Percentiles rank a stretch among this genome's conserved stretches.
These are phyloP conservation scores for Morphnarchus princeps DNA, from an alignment of 2,113 vertebrate species.

Conservation along the genomic window DNA sequence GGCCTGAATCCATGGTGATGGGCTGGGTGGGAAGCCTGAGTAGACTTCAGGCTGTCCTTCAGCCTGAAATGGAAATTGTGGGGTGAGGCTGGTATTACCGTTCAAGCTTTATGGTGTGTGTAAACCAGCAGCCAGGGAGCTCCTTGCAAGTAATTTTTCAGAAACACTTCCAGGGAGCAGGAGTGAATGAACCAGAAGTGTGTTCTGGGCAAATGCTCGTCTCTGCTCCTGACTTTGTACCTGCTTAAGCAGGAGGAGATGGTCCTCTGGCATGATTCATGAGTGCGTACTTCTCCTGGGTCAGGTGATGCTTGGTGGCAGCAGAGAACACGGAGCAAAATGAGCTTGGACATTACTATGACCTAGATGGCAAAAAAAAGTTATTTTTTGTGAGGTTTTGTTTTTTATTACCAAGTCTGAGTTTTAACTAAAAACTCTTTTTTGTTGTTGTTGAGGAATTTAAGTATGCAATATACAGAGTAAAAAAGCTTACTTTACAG, in stretches of 20 bases:
- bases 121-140: neutral
- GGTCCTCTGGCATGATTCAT: neutral
- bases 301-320: neutral
- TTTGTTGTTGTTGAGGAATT: neutral
- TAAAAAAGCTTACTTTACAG: neutral
- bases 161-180: neutral
- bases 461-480: neutral
- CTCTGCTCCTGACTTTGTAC: neutral
- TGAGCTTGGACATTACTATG: neutral
- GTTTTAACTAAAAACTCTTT: neutral
- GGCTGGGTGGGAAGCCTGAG: neutral
- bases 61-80: too few relatives aligned
- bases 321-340: neutral
- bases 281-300: neutral
- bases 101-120: neutral
- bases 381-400: neutral
- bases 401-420: neutral
- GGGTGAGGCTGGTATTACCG: too few relatives aligned
- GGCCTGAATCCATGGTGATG: neutral
- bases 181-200: neutral
- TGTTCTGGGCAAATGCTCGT: neutral
- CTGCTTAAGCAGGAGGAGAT: neutral
- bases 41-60: neutral
- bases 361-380: neutral
- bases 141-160: neutral